phyloP scores from a whole-genome alignment of 2,888 invertebrate genomes.

The Drosophila atroscutellata region DNA sequence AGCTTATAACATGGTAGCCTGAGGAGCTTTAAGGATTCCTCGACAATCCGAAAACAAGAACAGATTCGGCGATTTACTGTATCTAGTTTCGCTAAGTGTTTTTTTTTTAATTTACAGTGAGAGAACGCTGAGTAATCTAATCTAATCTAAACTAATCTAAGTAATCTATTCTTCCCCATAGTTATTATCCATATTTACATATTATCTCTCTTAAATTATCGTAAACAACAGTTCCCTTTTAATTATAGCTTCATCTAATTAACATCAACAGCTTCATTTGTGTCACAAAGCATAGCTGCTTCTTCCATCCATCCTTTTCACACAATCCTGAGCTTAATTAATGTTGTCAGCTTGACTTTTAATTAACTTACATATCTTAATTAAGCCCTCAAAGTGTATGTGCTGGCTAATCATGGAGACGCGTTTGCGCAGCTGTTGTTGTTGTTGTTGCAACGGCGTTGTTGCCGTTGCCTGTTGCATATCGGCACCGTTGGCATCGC shows the following conservation, averaged over 20 bases:
- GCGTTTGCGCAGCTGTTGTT: slow-evolving; percentile 67
- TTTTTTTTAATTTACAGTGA: too few species aligned
- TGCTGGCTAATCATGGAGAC: slow-evolving; percentile 72
- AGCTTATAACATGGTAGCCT: too few species aligned
- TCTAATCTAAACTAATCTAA: not conserved
- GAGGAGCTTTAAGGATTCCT: too few species aligned
- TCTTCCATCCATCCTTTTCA: not conserved
- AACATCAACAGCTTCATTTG: not conserved
- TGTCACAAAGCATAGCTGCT: not conserved
- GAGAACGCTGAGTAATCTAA: too few species aligned
- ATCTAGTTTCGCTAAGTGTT: too few species aligned
- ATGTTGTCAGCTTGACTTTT: not conserved
- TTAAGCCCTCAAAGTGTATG: slow-evolving; percentile 80
- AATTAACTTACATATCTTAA: slow-evolving; percentile 80
- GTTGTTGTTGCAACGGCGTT: slow-evolving; percentile 67
- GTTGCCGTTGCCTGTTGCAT: slow-evolving; percentile 67
- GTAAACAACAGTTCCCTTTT: not conserved
- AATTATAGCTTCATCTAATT: not conserved
- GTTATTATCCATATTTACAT: not conserved
- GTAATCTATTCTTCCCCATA: not conserved
- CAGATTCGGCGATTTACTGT: too few species aligned
- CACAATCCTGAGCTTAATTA: not conserved
- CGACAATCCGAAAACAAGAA: too few species aligned
- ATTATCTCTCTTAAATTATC: not conserved
- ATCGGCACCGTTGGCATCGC: slow-evolving; percentile 59